Base-by-base conservation (phyloP, 2,113 vertebrate species). In the Centropus bengalensis region DNA sequence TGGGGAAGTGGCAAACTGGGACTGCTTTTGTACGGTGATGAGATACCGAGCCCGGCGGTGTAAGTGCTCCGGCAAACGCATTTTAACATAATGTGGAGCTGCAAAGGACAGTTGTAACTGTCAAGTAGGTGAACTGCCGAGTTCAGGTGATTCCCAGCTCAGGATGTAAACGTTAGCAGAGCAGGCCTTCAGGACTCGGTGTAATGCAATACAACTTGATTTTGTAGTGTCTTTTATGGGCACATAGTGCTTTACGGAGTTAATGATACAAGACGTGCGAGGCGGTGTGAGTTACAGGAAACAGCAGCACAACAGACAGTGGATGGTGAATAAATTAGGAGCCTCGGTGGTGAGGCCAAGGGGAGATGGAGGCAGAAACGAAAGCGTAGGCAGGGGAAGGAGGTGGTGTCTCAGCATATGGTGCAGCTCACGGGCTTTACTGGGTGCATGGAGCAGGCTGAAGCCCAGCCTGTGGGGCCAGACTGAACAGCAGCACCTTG, bases 71-170 rank as follows among this genome's bases (percentile, higher is more conserved):
- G 16, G 67, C 36, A 86, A 86, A 88, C 21, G 12, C 22, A 2
- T 28, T 81, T 89, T 36, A 93, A 60, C 89, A 4, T 68, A 33
- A 54, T 38, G 52, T 28, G 1, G 88, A 51, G 93, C 89, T 88
- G 81, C 92, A 64, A 10, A 80, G 90, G 91, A 88, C 92, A 70
- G 78, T 14, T 94, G 94, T 90, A 93, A 44, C 96, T 97, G 93
- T 96, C 96, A 89, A 64, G 90, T 60, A n/a, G 1, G 3, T 14
- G 91, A 89, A 82, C 14, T 8, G 54, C 33, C 15, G 6, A 12
- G 92, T 40, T 55, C 86, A 64, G 96, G 95, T 87, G 94, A 94
- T 88, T n/a, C 93, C 70, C 76, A 42, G 2, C 3, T 14, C 36
- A 68, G 0, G 8, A 11, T 79, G 89, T 62, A 68, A 91, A 69